Base-by-base conservation (phyloP, 92 coral and sea anemone genomes). In the Epizoanthus illoricatus region DNA sequence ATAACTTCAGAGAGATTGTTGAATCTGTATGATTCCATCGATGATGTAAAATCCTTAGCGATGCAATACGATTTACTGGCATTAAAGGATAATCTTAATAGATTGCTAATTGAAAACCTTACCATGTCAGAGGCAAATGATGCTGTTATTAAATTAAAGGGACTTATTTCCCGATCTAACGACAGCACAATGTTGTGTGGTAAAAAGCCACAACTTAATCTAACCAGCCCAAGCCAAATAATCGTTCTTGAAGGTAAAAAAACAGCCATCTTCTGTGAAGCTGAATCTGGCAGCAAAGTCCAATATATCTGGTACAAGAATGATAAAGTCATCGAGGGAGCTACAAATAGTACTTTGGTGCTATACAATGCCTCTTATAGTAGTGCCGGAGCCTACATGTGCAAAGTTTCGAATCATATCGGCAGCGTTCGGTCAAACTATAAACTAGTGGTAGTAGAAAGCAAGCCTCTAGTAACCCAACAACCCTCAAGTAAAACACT, bases 121-220 rank as follows among this genome's bases (percentile, higher is more conserved):
- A 1, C 81, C 0, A 4, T 73, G n/a, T 23, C 64, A 17, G 40
- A 40, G 4, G 28, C 74, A 57, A 42, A 65, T 18, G 65, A 54
- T 1, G 47, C 36, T 33, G 58, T 65, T n/a, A 16, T 33, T 33
- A 73, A 52, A 28, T 73, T 83, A 2, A 62, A 62, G 36, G 7
- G 47, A 3, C 65, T 86, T 21, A 5, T 86, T 4, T 47, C 20
- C 20, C 73, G 21, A 0, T 70, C 52, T 71, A 80, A 63, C 5
- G 90, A 89, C 72, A 67, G 66, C 36, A 75, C 81, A 28, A 78
- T 89, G 16, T 65, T 89, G 59, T 89, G 92, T 73, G 92, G 92
- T 18, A 81, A 62, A 8, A 55, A 49, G 68, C 92, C 92, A n/a
- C n/a, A n/a, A n/a, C n/a, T n/a, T n/a, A n/a, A n/a, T n/a, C n/a